Conservation (phyloP, 1,140 invertebrate genomes). For the Pteromalus puparum region DNA sequence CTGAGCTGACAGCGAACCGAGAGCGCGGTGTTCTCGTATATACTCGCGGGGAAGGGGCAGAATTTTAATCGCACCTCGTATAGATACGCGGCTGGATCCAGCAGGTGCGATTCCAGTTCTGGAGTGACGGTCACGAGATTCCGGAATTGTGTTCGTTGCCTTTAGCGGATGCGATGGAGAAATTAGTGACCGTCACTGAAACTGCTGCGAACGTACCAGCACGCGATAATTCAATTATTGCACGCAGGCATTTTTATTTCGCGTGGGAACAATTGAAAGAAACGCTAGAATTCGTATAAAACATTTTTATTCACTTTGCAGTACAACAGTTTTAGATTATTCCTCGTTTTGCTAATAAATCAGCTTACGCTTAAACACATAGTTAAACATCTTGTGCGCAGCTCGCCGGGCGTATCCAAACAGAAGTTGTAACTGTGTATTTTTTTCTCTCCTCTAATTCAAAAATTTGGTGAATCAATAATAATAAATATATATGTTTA, state of each 20-base stretch:
- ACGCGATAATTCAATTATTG: too few relatives aligned
- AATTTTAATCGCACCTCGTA: constrained; percentile 5
- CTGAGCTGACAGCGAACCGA: neutral
- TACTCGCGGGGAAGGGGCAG: neutral
- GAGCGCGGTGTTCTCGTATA: neutral
- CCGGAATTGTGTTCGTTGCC: too few relatives aligned
- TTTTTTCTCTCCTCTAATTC: neutral
- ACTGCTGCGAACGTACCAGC: too few relatives aligned
- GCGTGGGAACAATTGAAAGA: too few relatives aligned
- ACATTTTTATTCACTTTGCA: neutral
- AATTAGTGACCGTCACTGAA: too few relatives aligned
- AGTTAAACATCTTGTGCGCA: neutral
- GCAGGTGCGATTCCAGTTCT: neutral
- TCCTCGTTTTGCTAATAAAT: neutral
- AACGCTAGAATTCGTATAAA: neutral
- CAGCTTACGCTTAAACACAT: neutral
- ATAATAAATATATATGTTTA: neutral
- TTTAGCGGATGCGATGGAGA: too few relatives aligned
- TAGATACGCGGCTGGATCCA: neutral
- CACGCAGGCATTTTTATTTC: too few relatives aligned
- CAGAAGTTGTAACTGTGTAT: neutral
- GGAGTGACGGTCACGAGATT: too few relatives aligned
- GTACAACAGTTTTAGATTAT: neutral
- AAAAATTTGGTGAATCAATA: neutral
- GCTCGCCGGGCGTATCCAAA: too few relatives aligned